A percentile compares a stretch with the other conserved stretches of the same genome.
Conservation (phyloP, 2,797 vertebrate species). For the Liparis tanakae region DNA sequence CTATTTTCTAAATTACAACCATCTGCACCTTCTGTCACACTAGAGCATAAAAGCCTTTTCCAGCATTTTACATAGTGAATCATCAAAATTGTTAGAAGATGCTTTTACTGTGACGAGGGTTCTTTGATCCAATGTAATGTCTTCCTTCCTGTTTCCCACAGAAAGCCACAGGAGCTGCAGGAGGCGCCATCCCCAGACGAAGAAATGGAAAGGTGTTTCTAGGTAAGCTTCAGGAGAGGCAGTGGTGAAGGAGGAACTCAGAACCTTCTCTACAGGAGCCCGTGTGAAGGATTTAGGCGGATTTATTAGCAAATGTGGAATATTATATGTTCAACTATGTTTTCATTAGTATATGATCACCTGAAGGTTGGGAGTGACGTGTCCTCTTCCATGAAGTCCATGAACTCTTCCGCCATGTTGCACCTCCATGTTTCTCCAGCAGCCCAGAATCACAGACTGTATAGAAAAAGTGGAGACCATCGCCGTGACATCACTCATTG, state of each 20-base stretch:
- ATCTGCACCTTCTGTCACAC: constrained; percentile 25
- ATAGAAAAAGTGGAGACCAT: not conserved
- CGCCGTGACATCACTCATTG: not conserved
- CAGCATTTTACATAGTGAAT: constrained; percentile 28
- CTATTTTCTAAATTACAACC: constrained; percentile 67
- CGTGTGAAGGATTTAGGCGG: not conserved
- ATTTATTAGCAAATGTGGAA: not conserved
- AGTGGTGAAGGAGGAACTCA: not conserved
- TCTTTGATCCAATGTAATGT: constrained; percentile 30
- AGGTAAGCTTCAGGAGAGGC: constrained; percentile 80
- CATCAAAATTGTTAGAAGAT: not conserved
- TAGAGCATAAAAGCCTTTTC: constrained; percentile 1
- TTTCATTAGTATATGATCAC: not conserved
- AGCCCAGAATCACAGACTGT: not conserved
- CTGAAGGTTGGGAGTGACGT: not conserved
- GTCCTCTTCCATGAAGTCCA: not conserved
- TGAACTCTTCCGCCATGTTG: not conserved
- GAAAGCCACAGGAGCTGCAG: constrained; percentile 96
- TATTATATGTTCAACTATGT: not conserved
- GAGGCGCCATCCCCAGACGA: constrained; percentile 91
- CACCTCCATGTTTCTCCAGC: not conserved
- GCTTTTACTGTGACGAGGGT: constrained; percentile 1
- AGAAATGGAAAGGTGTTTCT: constrained; percentile 96
- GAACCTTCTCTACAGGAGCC: not conserved
- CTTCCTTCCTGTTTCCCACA: constrained; percentile 77